These are phyloP conservation scores for Oncorhynchus mykiss DNA, from an alignment of 2,113 vertebrate genomes.

Conservation along the genomic window DNA sequence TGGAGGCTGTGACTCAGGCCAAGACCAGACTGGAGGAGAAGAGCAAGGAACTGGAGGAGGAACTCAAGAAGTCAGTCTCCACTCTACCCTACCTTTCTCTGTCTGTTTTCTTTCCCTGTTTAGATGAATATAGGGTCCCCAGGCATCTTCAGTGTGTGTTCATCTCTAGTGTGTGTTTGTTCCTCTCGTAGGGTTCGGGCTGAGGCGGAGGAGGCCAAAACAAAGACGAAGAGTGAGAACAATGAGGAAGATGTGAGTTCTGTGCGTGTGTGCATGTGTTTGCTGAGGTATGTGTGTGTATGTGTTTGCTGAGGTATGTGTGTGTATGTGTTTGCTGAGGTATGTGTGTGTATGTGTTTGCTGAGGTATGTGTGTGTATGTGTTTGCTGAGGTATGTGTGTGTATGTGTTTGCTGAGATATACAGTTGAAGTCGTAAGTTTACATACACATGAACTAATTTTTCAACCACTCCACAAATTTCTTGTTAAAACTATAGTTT, in stretches of 20 bases:
- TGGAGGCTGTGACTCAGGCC: conserved; percentile 84
- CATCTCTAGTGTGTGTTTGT: not conserved
- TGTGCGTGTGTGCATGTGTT: conserved; percentile 44
- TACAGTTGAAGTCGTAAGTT: no score
- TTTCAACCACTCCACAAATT: no score
- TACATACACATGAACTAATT: no score
- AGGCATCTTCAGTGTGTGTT: not conserved
- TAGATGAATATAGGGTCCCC: no score
- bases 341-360: conserved; percentile 51
- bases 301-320: no score
- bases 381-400: no score
- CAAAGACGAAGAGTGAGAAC: conserved; percentile 87
- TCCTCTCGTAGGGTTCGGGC: conserved; percentile 78
- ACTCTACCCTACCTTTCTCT: no score
- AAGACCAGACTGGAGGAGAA: conserved; percentile 90
- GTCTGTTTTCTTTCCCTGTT: not conserved
- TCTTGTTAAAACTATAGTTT: no score
- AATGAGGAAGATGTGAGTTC: conserved; percentile 84
- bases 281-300: conserved; percentile 49
- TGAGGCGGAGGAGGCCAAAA: conserved; percentile 85
- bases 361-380: conserved; percentile 59
- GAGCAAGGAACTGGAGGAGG: conserved; percentile 93
- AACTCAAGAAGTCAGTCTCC: conserved; percentile 85
- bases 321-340: conserved; percentile 34
- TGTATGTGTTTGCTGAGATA: not conserved